Evolutionary conservation across 2,888 invertebrate genomes (phyloP).

Genomic region (Pollenia griseotomentosa): DNA sequence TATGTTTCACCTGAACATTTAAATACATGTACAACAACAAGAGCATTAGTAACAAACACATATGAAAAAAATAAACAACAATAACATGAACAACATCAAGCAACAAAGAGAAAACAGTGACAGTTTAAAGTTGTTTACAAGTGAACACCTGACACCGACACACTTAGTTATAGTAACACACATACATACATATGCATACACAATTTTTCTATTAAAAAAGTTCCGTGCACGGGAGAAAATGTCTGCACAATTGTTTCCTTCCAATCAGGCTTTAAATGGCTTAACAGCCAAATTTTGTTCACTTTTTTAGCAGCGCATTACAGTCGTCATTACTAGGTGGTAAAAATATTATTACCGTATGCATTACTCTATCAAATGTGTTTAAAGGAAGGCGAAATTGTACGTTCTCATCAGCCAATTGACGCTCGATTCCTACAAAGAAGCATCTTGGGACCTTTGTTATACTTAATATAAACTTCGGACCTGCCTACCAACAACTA

Average conservation of each 20-base stretch:
- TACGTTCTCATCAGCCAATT: too few species aligned
- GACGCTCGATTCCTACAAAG: too few species aligned
- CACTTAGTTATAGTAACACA: background rate
- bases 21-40: conserved; percentile 14
- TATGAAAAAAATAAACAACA: background rate
- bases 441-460: too few species aligned
- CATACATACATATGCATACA: background rate
- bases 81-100: background rate
- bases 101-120: conserved; percentile 30
- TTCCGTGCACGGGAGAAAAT: conserved; percentile 6
- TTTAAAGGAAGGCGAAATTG: too few species aligned
- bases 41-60: background rate
- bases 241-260: background rate
- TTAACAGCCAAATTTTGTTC: background rate
- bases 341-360: too few species aligned
- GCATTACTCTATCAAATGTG: too few species aligned
- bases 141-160: conserved; percentile 51
- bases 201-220: conserved; percentile 2
- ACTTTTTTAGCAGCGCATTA: too few species aligned
- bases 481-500: too few species aligned
- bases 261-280: background rate
- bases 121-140: conserved; percentile 61
- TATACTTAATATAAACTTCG: too few species aligned
- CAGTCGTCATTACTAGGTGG: too few species aligned
- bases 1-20: conserved; percentile 31